These are phyloP conservation scores for Julus scandinavius DNA, from an alignment of 2,888 invertebrate genomes.

Conservation along the genomic window DNA sequence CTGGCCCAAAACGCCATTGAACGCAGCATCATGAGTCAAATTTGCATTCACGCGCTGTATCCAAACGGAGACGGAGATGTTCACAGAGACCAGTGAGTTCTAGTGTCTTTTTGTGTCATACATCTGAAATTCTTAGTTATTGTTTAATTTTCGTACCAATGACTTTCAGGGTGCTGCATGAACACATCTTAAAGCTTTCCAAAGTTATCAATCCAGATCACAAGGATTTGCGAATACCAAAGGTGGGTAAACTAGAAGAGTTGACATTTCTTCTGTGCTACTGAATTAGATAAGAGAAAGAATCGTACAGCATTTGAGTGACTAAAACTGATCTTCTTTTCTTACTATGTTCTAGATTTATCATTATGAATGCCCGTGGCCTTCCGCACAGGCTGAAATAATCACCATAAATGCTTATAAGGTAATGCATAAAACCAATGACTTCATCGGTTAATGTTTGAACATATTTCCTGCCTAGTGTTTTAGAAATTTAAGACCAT, in stretches of 20 bases:
- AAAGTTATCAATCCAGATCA: constrained; percentile 81
- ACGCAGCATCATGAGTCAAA: constrained; percentile 87
- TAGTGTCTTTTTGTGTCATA: not conserved
- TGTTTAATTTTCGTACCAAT: constrained; percentile 48
- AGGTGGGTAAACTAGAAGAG: constrained; percentile 64
- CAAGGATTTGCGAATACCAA: constrained; percentile 82
- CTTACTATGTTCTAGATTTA: constrained; percentile 69
- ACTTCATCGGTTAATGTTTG: not conserved
- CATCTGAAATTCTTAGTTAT: constrained; percentile 47
- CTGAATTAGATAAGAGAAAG: not conserved
- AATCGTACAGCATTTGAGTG: not conserved
- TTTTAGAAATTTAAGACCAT: not conserved
- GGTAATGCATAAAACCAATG: constrained; percentile 60
- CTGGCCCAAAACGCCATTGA: constrained; percentile 86
- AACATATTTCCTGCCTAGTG: not conserved
- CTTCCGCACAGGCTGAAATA: constrained; percentile 91
- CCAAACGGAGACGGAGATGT: constrained; percentile 97
- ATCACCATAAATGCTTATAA: constrained; percentile 89
- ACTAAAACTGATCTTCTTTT: not conserved
- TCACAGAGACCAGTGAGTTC: constrained; percentile 83
- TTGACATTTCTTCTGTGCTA: not conserved
- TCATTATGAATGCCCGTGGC: constrained; percentile 94
- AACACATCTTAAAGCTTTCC: constrained; percentile 87
- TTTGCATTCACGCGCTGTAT: constrained; percentile 93
- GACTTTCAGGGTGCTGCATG: constrained; percentile 78